phyloP scores from a whole-genome alignment of 2,888 invertebrate genomes.

The Phorcus lineatus region DNA sequence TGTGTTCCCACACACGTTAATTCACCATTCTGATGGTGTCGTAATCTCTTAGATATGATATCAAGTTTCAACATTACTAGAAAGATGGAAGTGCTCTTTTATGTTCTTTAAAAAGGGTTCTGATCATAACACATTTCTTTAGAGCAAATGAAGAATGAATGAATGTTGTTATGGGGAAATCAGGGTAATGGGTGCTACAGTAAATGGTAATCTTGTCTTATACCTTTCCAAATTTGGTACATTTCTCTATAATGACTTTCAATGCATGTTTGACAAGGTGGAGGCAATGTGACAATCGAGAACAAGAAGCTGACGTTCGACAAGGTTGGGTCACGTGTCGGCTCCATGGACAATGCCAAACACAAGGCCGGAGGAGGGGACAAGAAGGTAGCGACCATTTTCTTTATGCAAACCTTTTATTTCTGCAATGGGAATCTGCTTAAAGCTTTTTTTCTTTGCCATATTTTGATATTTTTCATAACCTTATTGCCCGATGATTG shows the following conservation, averaged over 20 bases:
- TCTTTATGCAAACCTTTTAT: neutral
- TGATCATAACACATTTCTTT: no score
- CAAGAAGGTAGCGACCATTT: constrained; percentile 45
- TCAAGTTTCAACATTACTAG: neutral
- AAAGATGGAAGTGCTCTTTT: neutral
- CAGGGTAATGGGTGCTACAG: no score
- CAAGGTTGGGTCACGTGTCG: constrained; percentile 54
- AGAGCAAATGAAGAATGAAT: no score
- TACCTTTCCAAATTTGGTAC: neutral
- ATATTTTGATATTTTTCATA: neutral
- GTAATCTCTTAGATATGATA: neutral
- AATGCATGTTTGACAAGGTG: constrained; percentile 35
- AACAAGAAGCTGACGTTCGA: constrained; percentile 39
- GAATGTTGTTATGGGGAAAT: no score
- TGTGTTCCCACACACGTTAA: no score
- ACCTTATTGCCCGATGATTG: neutral
- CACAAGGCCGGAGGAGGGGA: constrained; percentile 57
- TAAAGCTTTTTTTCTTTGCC: neutral
- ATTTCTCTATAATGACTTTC: neutral
- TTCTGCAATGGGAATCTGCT: neutral
- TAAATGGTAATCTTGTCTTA: no score
- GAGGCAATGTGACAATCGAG: constrained; percentile 54
- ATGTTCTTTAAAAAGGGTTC: no score
- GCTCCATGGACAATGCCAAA: constrained; percentile 54
- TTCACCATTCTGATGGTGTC: neutral